Evolutionary conservation across 2,113 vertebrate species (phyloP), one percentile per base, ranked within the genome.

Genomic region (Rutilus rutilus): DNA sequence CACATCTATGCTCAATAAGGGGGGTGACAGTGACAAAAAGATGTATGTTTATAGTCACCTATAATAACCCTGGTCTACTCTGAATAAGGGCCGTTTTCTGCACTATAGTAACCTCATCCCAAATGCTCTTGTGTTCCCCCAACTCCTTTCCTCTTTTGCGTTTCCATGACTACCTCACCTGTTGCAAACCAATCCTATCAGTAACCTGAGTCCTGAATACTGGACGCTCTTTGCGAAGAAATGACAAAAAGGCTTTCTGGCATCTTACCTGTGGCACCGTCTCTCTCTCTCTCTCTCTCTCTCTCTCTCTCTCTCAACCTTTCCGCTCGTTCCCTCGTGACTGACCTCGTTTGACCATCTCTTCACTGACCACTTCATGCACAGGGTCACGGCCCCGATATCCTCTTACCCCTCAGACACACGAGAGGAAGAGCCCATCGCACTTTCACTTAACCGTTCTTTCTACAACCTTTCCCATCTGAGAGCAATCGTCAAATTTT

Each of bases 101-200:
- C n/a, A 52, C 79, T 42, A 4, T 1, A 77, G 79, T 86, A 67
- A 86, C 79, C 84, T 78, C 27, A 19, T 59, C 65, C 30, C 30
- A 57, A 50, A 77, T 25, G 23, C 42, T 74, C 12, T 4, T 2
- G 17, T 25, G 2, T 25, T 0, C 25, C 78, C 57, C 42, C 9
- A 4, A 9, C 76, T 33, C 50, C 3, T 36, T 54, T 27, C n/a
- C 15, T 69, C 15, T 42, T 42, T 42, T 50, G 19, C 5, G 23
- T 85, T 36, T 50, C 71, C 73, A 71, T 71, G 30, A 42, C 71
- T 79, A 77, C 47, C 30, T 67, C 80, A 86, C 84, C 80, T 64
- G 79, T 62, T 83, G 52, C 42, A 81, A 83, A 83, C 84, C 67
- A 71, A 88, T 85, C 83, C 81, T 71, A 73, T 83, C 65, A 33